Conservation (phyloP, 2,113 vertebrate species). For the Axis porcinus region DNA sequence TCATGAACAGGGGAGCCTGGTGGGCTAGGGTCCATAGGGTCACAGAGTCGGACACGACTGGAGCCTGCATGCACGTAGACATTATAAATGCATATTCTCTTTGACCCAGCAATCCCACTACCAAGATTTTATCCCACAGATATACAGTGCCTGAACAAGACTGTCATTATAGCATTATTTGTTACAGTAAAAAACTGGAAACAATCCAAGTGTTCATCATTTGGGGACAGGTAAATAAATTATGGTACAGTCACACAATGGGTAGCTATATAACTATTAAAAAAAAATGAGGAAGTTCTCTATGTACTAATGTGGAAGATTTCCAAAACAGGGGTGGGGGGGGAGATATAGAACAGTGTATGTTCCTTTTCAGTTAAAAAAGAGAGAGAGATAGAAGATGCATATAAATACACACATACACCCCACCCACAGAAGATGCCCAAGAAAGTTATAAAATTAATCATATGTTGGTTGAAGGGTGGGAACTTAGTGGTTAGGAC, state of each 20-base stretch:
- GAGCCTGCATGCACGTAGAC: neutral
- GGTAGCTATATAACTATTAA: neutral
- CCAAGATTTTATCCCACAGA: neutral
- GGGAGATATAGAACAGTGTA: neutral
- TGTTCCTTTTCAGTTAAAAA: neutral
- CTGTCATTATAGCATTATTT: neutral
- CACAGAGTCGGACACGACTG: neutral
- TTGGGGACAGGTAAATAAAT: neutral
- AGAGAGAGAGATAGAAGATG: neutral
- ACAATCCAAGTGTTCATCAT: neutral
- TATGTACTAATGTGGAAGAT: neutral
- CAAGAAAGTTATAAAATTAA: constrained; percentile 38
- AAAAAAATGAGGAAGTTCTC: neutral
- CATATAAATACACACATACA: neutral
- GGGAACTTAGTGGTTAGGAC: neutral
- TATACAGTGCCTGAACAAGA: neutral
- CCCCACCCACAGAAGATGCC: neutral
- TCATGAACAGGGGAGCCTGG: neutral
- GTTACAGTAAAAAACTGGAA: neutral
- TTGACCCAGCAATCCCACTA: neutral
- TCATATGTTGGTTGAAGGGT: neutral
- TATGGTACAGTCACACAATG: neutral
- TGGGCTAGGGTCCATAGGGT: neutral
- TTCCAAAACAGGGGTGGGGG: neutral
- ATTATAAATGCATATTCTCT: neutral